Conservation (phyloP, 2,797 vertebrate species). For the Phoxinus dragarum region DNA sequence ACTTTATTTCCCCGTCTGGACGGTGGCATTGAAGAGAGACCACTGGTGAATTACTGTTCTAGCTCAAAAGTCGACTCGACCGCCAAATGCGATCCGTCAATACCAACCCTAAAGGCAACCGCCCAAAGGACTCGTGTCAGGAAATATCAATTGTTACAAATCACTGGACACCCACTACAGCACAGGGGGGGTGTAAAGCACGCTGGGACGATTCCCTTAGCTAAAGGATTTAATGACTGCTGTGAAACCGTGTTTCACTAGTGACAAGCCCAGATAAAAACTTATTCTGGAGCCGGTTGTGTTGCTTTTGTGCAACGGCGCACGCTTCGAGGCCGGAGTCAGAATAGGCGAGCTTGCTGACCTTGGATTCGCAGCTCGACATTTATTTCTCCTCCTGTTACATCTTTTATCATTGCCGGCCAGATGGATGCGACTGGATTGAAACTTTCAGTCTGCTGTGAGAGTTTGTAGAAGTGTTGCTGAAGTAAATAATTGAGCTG, state of each 20-base stretch:
- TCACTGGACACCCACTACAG: conserved; percentile 26
- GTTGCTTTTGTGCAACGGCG: neutral
- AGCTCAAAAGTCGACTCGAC: conserved; percentile 31
- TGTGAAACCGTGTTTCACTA: conserved; percentile 21
- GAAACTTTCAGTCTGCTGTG: conserved; percentile 41
- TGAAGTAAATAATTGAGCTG: conserved; percentile 38
- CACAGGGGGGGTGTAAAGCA: conserved; percentile 17
- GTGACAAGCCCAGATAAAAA: conserved; percentile 33
- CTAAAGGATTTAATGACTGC: conserved; percentile 46
- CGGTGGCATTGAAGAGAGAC: neutral
- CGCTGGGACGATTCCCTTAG: neutral
- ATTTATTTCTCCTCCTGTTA: conserved; percentile 4
- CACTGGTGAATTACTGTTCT: conserved; percentile 21
- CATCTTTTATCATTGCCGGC: conserved; percentile 21
- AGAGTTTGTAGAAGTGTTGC: conserved; percentile 17
- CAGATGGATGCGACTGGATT: conserved; percentile 44
- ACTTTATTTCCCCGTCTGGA: conserved; percentile 45
- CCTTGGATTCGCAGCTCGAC: conserved; percentile 16
- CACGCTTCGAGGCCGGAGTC: neutral
- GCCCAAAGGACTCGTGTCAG: conserved; percentile 42
- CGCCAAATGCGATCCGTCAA: conserved; percentile 43
- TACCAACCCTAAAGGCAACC: conserved; percentile 40
- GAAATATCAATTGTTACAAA: conserved; percentile 49
- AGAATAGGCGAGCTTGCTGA: neutral
- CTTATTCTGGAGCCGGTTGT: conserved; percentile 15